phyloP scores from a whole-genome alignment of 2,797 vertebrate genomes.

The Paedocypris micromegethes region DNA sequence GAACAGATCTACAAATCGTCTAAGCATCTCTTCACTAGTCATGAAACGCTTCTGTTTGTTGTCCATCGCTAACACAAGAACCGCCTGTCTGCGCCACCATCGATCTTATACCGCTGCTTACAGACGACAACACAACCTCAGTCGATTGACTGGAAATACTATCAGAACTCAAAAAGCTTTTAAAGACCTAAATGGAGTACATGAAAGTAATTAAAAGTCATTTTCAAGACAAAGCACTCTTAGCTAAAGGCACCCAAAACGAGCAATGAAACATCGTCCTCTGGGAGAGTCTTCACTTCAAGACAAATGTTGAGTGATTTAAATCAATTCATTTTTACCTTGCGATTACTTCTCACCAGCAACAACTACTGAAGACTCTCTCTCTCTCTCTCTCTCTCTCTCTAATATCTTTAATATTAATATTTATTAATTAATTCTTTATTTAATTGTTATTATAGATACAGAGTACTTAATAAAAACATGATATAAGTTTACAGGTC shows the following conservation, averaged over 20 bases:
- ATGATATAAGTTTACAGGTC: too few species aligned
- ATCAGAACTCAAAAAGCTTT: slow-evolving; percentile 41
- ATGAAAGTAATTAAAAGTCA: not conserved
- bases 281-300: slow-evolving; percentile 15
- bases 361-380: slow-evolving; percentile 1
- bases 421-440: too few species aligned
- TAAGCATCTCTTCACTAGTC: too few species aligned
- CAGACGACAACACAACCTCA: slow-evolving; percentile 25
- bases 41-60: not conserved
- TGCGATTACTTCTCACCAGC: slow-evolving; percentile 21
- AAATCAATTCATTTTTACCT: slow-evolving; percentile 47
- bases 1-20: too few species aligned
- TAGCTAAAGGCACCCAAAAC: not conserved
- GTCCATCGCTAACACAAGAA: not conserved
- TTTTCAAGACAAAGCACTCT: too few species aligned
- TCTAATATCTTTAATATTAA: too few species aligned
- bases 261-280: slow-evolving; percentile 34
- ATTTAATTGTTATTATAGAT: too few species aligned
- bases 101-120: slow-evolving; percentile 15
- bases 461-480: too few species aligned
- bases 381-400: too few species aligned
- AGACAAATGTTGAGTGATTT: slow-evolving; percentile 32
- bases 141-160: slow-evolving; percentile 30
- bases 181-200: slow-evolving; percentile 25
- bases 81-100: slow-evolving; percentile 2